Percentiles rank a stretch among this genome's conserved stretches.
Conservation (phyloP, 2,113 vertebrate species). For the Chloebia gouldiae region DNA sequence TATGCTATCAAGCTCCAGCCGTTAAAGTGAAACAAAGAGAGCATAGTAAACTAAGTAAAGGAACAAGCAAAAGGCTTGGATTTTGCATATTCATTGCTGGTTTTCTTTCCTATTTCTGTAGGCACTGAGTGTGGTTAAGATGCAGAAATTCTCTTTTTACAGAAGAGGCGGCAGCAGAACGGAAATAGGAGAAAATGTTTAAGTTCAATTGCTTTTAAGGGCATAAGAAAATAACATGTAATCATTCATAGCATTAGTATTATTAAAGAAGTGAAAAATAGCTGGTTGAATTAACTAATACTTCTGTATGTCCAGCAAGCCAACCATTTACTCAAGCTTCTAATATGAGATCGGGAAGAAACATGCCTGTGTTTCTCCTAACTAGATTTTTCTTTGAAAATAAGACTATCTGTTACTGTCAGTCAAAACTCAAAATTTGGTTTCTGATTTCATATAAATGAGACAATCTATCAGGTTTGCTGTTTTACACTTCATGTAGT, state of each 20-base stretch:
- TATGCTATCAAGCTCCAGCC: slow-evolving; percentile 12
- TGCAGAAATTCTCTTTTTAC: not conserved
- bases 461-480: not conserved
- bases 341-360: not conserved
- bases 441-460: slow-evolving; percentile 42
- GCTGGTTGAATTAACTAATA: not conserved
- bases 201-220: not conserved
- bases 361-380: slow-evolving; percentile 11
- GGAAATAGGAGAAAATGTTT: not conserved
- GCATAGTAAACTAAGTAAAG: not conserved
- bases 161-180: not conserved
- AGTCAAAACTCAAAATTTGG: slow-evolving; percentile 26
- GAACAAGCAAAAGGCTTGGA: not conserved
- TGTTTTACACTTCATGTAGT: not conserved
- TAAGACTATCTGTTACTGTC: slow-evolving; percentile 30
- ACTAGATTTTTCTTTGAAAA: slow-evolving; percentile 29
- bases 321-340: not conserved
- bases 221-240: not conserved
- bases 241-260: not conserved
- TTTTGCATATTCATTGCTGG: not conserved
- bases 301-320: not conserved
- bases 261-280: not conserved
- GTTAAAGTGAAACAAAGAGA: slow-evolving; percentile 47
- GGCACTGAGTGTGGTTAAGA: not conserved
- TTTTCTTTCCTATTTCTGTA: not conserved